Percentiles rank a stretch among this genome's conserved stretches.
phyloP scores from a whole-genome alignment of 2,888 invertebrate species.

The Drosophila fulvimacula region DNA sequence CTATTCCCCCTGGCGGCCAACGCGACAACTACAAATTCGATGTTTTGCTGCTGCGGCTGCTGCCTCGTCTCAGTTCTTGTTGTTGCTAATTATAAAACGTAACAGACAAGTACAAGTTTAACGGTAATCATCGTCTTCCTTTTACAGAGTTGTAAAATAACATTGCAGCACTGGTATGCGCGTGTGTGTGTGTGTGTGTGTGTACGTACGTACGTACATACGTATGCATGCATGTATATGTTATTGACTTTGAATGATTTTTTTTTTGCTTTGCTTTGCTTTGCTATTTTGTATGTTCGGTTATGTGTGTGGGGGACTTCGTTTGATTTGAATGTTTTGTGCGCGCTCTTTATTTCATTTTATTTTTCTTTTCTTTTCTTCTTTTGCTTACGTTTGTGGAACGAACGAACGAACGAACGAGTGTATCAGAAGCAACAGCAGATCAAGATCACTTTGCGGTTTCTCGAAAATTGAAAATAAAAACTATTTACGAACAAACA shows the following conservation, averaged over 20 bases:
- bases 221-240: constrained; percentile 6
- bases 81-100: constrained; percentile 46
- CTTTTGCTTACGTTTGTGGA: constrained; percentile 58
- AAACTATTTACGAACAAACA: constrained; percentile 57
- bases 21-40: constrained; percentile 39
- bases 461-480: constrained; percentile 36
- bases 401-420: constrained; percentile 44
- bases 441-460: constrained; percentile 59
- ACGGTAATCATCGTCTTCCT: constrained; percentile 25
- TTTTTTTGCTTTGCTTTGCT: constrained; percentile 34
- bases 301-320: constrained; percentile 20
- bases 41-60: not conserved
- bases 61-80: constrained; percentile 1
- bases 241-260: constrained; percentile 51
- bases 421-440: constrained; percentile 41
- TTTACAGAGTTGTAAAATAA: constrained; percentile 31
- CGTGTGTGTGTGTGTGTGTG: not conserved
- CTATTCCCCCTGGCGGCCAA: constrained; percentile 22
- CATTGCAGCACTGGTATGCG: constrained; percentile 20
- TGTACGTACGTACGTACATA: too few relatives aligned
- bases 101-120: constrained; percentile 31
- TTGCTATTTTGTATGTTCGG: constrained; percentile 45
- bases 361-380: constrained; percentile 11
- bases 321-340: constrained; percentile 29
- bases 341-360: constrained; percentile 45